Base-by-base conservation (phyloP, 1,140 invertebrate genomes). In the Alviniconcha marisindica region DNA sequence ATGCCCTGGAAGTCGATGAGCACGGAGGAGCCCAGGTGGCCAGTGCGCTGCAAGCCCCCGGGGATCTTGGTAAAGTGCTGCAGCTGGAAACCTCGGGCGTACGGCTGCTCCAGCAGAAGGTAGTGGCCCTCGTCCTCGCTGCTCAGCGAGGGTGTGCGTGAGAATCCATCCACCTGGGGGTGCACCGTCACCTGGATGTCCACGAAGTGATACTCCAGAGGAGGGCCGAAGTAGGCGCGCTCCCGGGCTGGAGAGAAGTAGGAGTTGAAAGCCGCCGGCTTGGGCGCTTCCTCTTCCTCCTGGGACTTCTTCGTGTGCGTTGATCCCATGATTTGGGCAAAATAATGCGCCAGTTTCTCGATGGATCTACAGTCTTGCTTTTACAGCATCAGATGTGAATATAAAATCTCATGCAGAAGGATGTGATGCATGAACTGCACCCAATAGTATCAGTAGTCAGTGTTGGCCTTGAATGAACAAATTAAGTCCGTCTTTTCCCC, bases 1-100 rank as follows among this genome's bases (percentile, higher is more conserved):
- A 76, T 76, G 24, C 73, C 73, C 44, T 76, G 73, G 31, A 76
- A 76, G 73, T 76, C 73, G n/a, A 76, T 76, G 21, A 76, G 73
- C 40, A 76, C 73, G 28, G 73, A 24, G 0, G 73, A 48, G 24
- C 69, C 69, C 5, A 40, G 24, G 42, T 76, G 73, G 10, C 73
- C 73, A 3, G 42, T 76, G 24, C 73, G 28, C 44, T 76, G 73
- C 40, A 76, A 24, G 3, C 73, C 73, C 2, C 73, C 73, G 7
- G 73, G 73, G 28, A 51, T 51, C 1, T 40, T 40, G 21, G 73
- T 76, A 31, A 76, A 76, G 18, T 76, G 73, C 42, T 51, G 40
- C 73, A 76, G 24, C 24, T 31, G 40, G 44, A 76, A 76, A 2
- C 73, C 73, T 31, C 73, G 73, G 28, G 40, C 12, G 73, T 76